Conservation (phyloP, 2,797 vertebrate genomes). For the Chaunax sp. region DNA sequence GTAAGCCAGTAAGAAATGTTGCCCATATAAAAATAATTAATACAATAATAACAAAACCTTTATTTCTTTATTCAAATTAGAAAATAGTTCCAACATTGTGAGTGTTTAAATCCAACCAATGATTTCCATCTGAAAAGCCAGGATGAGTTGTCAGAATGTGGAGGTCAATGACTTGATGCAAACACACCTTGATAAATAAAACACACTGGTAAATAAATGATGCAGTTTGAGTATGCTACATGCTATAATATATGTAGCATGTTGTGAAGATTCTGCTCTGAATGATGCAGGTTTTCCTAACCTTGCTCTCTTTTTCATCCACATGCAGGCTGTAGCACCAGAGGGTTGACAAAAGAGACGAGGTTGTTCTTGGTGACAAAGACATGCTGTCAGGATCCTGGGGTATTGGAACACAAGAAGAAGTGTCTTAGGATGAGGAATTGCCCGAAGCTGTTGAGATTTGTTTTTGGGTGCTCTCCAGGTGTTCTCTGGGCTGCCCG, state of each 20-base stretch:
- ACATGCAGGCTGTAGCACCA: slow-evolving; percentile 1
- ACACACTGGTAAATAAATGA: slow-evolving; percentile 40
- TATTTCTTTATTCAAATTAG: too few relatives aligned
- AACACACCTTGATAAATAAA: slow-evolving; percentile 37
- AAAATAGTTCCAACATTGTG: neutral
- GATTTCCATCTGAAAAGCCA: neutral
- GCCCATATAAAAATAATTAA: too few relatives aligned
- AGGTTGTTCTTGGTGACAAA: slow-evolving; percentile 51
- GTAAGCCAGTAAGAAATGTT: too few relatives aligned
- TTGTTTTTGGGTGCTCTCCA: slow-evolving; percentile 37
- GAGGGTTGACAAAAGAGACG: slow-evolving; percentile 32
- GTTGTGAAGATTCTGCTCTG: too few relatives aligned
- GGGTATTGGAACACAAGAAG: slow-evolving; percentile 36
- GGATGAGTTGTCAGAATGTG: slow-evolving; percentile 32
- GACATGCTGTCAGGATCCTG: slow-evolving; percentile 41
- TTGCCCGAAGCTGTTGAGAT: slow-evolving; percentile 17
- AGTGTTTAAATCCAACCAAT: too few relatives aligned
- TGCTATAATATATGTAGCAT: too few relatives aligned
- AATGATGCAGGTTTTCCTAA: neutral
- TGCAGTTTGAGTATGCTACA: slow-evolving; percentile 8
- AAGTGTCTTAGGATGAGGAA: slow-evolving; percentile 42
- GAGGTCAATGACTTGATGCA: slow-evolving; percentile 29
- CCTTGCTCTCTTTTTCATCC: neutral
- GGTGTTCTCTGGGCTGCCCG: slow-evolving; percentile 33
- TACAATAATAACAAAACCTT: too few relatives aligned